Evolutionary conservation across 1,140 invertebrate genomes (phyloP).

Genomic region (Eupeodes corollae): DNA sequence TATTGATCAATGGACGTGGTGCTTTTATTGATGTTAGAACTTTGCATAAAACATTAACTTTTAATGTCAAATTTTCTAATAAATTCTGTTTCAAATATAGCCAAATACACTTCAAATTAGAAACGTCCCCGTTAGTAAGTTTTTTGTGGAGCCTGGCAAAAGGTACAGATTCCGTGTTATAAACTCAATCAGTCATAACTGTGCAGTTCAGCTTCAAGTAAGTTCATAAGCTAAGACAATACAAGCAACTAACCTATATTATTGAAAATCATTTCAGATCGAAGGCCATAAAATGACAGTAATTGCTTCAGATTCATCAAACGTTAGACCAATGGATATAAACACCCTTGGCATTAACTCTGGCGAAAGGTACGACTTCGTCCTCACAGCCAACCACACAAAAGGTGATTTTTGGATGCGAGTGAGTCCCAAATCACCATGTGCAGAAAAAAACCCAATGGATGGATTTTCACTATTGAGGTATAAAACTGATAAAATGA

Average conservation of each 20-base stretch:
- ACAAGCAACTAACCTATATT: not conserved
- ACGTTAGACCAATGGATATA: conserved; percentile 32
- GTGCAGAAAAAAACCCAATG: conserved; percentile 28
- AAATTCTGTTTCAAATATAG: too few relatives aligned
- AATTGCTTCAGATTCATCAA: conserved; percentile 43
- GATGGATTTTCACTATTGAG: conserved; percentile 8
- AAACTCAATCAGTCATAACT: conserved; percentile 41
- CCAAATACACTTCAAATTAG: not conserved
- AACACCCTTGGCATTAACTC: conserved; percentile 27
- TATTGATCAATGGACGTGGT: conserved; percentile 45
- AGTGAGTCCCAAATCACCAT: conserved; percentile 37
- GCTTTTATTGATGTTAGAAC: conserved; percentile 23
- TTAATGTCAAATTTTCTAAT: conserved; percentile 18
- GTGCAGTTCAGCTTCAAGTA: conserved; percentile 40
- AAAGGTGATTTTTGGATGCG: conserved; percentile 46
- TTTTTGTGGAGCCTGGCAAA: conserved; percentile 29
- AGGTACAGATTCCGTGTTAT: conserved; percentile 47
- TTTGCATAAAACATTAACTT: conserved; percentile 11
- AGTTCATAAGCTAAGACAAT: too few relatives aligned
- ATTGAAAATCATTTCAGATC: conserved; percentile 17
- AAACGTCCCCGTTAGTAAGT: conserved; percentile 3
- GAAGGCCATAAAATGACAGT: conserved; percentile 43
- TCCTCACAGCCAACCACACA: conserved; percentile 41
- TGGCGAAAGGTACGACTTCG: conserved; percentile 54
- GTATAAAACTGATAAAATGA: conserved; percentile 1